Percentiles rank a stretch among this genome's conserved stretches.
phyloP scores from a whole-genome alignment of 2,888 invertebrate genomes.

The Limnephilus lunatus region DNA sequence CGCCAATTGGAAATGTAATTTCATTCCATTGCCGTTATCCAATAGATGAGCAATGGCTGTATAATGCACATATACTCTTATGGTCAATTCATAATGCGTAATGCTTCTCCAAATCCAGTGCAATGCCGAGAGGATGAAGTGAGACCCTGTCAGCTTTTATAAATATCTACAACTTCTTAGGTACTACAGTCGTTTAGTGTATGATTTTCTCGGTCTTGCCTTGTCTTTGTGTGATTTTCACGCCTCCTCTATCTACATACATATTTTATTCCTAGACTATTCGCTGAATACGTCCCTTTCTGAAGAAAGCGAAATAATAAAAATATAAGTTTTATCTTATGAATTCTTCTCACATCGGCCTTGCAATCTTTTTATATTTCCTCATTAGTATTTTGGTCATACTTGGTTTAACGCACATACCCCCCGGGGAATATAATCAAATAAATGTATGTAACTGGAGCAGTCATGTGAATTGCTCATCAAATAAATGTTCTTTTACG shows the following conservation, averaged over 20 bases:
- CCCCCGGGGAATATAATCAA: neutral
- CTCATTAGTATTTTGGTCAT: neutral
- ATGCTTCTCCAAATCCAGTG: no score
- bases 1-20: no score
- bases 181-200: no score
- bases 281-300: neutral
- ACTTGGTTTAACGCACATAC: neutral
- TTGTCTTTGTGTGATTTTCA: neutral
- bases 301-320: neutral
- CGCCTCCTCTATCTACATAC: no score
- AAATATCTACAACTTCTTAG: no score
- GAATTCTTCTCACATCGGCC: neutral
- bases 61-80: no score
- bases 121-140: no score
- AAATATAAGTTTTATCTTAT: neutral
- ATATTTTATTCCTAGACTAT: neutral
- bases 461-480: neutral
- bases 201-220: neutral
- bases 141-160: no score
- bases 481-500: neutral
- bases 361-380: neutral
- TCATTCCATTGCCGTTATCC: no score
- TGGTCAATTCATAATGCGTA: no score
- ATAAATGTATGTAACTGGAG: neutral
- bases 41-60: no score